Evolutionary conservation across 2,888 invertebrate species (phyloP), one percentile per base, ranked within the genome.

Genomic region (Apodemia zela): DNA sequence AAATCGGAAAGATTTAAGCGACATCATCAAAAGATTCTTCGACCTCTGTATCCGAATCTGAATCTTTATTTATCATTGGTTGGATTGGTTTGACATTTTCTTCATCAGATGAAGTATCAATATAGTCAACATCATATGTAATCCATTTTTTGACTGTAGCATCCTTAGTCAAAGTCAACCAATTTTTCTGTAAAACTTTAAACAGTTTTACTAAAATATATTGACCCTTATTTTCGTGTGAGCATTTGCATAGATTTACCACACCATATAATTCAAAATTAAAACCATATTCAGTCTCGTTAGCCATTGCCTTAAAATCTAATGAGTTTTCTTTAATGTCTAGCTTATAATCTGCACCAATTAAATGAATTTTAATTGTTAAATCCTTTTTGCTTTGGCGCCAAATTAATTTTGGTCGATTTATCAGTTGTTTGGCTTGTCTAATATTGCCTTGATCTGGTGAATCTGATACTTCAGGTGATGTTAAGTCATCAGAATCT

Each of bases 251-350:
- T 0, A 65, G 64, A 60, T 84, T 71, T 1, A 91, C 71, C 0
- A 82, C 78, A 0, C 89, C 91, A 51, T 85, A 89, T n/a, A 92
- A 64, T 63, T 87, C 81, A 3, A 92, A 71, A 21, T 85, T 73
- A 54, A 92, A 89, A 2, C 74, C 81, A 61, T 90, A 91, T 15
- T 71, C 66, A 0, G 71, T 75, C 45, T 82, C 81, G 47, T 85
- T 76, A 0, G 75, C 71, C 5, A 67, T 61, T 0, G 85, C 75
- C 7, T 69, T 67, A 67, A 92, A 92, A 45, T 74, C 72, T 1
- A 92, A 49, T 2, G 66, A 63, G 11, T 78, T 76, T 0, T 81
- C 79, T 18, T 75, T 68, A 0, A 87, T 81, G 13, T 72, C 66
- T 2, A 92, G n/a, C 13, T 76, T 66, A 62, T 92, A 92, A 2